Conservation (phyloP, 2,113 vertebrate species). For the Nymphicus hollandicus region DNA sequence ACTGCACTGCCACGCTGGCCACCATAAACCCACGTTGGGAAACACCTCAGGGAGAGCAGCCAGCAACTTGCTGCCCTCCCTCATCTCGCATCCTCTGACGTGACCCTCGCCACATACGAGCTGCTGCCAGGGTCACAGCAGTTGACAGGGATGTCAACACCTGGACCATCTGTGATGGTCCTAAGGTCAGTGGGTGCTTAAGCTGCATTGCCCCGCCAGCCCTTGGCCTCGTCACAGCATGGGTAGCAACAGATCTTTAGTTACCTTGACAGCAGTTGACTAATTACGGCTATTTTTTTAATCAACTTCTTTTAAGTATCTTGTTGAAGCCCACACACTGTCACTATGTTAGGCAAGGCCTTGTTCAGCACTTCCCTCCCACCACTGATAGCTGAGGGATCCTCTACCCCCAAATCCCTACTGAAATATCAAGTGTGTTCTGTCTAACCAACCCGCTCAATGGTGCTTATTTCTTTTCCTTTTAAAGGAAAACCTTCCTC, state of each 20-base stretch:
- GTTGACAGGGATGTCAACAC: neutral
- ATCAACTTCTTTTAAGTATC: neutral
- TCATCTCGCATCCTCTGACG: neutral
- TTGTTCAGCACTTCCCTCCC: rapidly evolving
- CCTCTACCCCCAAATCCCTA: neutral
- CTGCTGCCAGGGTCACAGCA: neutral
- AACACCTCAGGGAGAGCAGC: neutral
- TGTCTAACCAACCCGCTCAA: neutral
- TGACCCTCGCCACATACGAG: neutral
- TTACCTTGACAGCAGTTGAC: neutral
- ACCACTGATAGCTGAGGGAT: rapidly evolving
- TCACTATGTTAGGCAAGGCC: rapidly evolving
- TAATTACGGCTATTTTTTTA: neutral
- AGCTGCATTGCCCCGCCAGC: neutral
- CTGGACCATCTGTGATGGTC: rapidly evolving
- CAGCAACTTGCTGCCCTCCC: neutral
- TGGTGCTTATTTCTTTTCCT: neutral
- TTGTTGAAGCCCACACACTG: rapidly evolving
- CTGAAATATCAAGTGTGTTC: neutral
- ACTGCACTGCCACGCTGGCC: rapidly evolving
- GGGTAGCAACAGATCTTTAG: neutral
- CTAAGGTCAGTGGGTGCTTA: neutral
- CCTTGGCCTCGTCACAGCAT: neutral
- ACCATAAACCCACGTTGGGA: neutral
- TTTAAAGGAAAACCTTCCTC: neutral